Evolutionary conservation across 2,888 invertebrate genomes (phyloP).

Genomic region (Portevinia maculata): DNA sequence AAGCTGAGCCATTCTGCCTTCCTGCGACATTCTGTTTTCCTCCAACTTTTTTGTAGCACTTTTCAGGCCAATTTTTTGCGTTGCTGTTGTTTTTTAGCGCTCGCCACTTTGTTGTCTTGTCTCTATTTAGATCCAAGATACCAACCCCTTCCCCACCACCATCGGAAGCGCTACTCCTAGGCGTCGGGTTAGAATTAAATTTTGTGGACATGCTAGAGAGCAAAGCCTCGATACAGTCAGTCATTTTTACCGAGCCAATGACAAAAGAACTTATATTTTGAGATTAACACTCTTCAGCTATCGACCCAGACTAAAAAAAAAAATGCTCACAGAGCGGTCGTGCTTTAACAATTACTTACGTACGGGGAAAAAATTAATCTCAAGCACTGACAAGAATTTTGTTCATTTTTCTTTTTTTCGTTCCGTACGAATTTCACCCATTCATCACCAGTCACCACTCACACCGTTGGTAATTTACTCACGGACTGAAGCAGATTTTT

Average conservation of each 20-base stretch:
- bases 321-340: no score
- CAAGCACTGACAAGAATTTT: no score
- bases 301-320: no score
- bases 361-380: no score
- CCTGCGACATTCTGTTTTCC: slow-evolving; percentile 7
- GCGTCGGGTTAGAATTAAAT: slow-evolving; percentile 80
- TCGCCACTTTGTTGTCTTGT: slow-evolving; percentile 82
- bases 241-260: slow-evolving; percentile 76
- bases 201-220: slow-evolving; percentile 81
- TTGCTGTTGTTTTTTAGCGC: slow-evolving; percentile 82
- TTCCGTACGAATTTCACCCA: no score
- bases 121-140: slow-evolving; percentile 79
- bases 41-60: slow-evolving; percentile 14
- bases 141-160: slow-evolving; percentile 3
- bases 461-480: no score
- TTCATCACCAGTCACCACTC: no score
- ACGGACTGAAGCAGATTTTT: no score
- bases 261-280: not conserved
- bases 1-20: slow-evolving; percentile 44
- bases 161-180: slow-evolving; percentile 21
- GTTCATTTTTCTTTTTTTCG: no score
- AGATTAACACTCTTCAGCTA: no score
- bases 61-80: slow-evolving; percentile 80
- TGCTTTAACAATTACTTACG: no score
- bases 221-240: slow-evolving; percentile 80